Conservation (phyloP, 1,140 invertebrate species). For the Argopecten irradians region DNA sequence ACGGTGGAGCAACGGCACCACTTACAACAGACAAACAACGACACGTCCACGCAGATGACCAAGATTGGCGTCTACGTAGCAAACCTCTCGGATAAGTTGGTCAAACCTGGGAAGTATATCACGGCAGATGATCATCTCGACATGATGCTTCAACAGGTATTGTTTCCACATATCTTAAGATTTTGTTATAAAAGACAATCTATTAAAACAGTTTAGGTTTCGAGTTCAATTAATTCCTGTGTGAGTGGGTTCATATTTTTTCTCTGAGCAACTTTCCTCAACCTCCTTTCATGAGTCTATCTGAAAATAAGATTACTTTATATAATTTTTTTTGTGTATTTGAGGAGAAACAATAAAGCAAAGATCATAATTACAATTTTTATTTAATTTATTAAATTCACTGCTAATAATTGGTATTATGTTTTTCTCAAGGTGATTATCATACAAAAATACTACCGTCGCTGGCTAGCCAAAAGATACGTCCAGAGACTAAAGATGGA, state of each 20-base stretch:
- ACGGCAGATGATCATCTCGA: conserved; percentile 73
- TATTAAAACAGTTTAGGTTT: not conserved
- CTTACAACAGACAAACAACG: conserved; percentile 74
- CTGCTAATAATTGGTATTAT: not conserved
- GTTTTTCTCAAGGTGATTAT: conserved; percentile 63
- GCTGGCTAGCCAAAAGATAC: conserved; percentile 70
- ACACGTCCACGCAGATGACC: conserved; percentile 77
- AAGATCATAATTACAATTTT: no score
- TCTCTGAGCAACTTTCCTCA: no score
- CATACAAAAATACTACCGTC: conserved; percentile 68
- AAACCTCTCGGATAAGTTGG: conserved; percentile 71
- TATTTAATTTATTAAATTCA: no score
- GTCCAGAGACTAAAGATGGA: conserved; percentile 70
- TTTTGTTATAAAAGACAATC: not conserved
- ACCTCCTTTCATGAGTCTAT: no score
- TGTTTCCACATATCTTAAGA: not conserved
- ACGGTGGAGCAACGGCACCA: conserved; percentile 71
- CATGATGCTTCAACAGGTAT: conserved; percentile 67
- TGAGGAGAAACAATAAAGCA: no score
- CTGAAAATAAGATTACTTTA: no score
- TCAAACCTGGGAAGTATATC: conserved; percentile 73
- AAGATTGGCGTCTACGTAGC: conserved; percentile 75
- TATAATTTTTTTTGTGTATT: no score
- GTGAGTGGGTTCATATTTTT: no score
- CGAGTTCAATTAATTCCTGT: no score